Evolutionary conservation across 2,888 invertebrate genomes (phyloP).

Genomic region (Creontiades dilutus): DNA sequence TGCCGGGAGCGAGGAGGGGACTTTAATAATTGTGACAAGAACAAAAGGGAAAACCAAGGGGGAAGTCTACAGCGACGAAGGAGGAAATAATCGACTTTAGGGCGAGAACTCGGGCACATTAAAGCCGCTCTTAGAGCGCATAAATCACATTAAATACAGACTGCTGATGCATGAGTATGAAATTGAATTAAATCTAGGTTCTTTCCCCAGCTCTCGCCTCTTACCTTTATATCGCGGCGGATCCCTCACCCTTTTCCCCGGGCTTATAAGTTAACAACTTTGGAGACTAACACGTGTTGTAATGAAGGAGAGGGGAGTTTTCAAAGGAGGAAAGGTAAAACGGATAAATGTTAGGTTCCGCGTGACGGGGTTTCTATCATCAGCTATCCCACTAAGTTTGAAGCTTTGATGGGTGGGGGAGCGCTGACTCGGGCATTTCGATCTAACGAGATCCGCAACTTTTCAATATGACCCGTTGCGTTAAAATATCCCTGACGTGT

Average conservation of each 20-base stretch:
- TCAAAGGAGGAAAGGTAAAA: slow-evolving; percentile 34
- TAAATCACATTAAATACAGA: slow-evolving; percentile 63
- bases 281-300: slow-evolving; percentile 8
- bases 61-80: neutral
- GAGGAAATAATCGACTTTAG: slow-evolving; percentile 36
- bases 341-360: slow-evolving; percentile 36
- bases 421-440: slow-evolving; percentile 13
- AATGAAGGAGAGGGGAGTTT: slow-evolving; percentile 1
- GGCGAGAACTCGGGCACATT: slow-evolving; percentile 23
- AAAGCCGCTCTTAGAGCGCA: slow-evolving; percentile 27
- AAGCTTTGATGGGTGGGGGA: neutral
- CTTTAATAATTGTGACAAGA: slow-evolving; percentile 4
- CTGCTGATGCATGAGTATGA: slow-evolving; percentile 66
- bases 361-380: slow-evolving; percentile 21
- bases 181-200: slow-evolving; percentile 62
- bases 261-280: neutral
- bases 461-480: slow-evolving; percentile 13
- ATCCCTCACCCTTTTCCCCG: neutral
- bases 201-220: slow-evolving; percentile 40
- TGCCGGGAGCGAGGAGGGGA: neutral
- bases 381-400: slow-evolving; percentile 11
- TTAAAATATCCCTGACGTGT: neutral
- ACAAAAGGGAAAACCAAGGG: neutral
- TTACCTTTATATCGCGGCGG: neutral
- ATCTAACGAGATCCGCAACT: slow-evolving; percentile 40